Conservation (phyloP, 2,113 vertebrate species). For the Apteryx owenii region DNA sequence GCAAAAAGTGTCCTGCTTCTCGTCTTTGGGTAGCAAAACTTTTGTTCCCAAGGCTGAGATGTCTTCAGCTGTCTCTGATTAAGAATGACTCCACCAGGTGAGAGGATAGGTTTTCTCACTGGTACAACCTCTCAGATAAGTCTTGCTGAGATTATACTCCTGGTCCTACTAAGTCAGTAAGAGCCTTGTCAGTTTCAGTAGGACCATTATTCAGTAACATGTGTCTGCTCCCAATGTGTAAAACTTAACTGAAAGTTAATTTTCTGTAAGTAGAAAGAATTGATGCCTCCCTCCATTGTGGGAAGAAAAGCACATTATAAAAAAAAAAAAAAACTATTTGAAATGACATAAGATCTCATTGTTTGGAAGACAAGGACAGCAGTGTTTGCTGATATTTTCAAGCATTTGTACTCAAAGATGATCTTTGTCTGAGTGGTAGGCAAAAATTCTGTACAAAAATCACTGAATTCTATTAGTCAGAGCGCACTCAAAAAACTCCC, state of each 20-base stretch:
- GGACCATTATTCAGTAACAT: neutral
- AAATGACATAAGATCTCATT: neutral
- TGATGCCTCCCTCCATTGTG: neutral
- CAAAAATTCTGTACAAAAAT: conserved; percentile 5
- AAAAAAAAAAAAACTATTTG: neutral
- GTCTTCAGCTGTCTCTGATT: neutral
- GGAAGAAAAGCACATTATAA: neutral
- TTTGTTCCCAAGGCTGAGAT: neutral
- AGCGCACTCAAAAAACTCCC: neutral
- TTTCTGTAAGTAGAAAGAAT: neutral
- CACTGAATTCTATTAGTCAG: neutral
- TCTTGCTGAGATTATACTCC: neutral
- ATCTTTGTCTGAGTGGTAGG: neutral
- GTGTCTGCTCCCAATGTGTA: neutral
- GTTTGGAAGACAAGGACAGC: neutral
- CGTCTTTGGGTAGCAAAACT: neutral
- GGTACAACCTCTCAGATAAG: neutral
- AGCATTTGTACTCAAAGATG: neutral
- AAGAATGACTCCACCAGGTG: neutral
- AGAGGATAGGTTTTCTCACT: neutral
- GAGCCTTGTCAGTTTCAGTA: neutral
- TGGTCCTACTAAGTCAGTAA: neutral
- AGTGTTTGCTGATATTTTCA: conserved; percentile 22
- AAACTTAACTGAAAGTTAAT: neutral
- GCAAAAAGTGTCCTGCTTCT: neutral